Evolutionary conservation across 2,888 invertebrate species (phyloP), one percentile per base, ranked within the genome.

Genomic region (Cephus spinipes): DNA sequence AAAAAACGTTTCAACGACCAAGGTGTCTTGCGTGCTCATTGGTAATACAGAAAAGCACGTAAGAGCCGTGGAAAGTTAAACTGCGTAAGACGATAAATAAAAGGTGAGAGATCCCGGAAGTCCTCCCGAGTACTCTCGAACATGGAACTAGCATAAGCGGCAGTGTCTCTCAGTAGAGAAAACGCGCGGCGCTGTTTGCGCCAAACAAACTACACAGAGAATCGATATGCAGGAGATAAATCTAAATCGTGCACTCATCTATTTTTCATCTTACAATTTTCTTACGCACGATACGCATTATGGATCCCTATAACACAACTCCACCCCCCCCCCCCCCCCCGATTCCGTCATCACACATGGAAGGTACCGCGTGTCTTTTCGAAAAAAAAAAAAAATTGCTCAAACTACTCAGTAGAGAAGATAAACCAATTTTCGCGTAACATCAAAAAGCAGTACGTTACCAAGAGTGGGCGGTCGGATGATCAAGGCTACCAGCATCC

Each of bases 1-100:
- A 23, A 23, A 55, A 23, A 23, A 2, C 23, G 12, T 23, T 23
- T 9, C 23, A 55, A 23, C 55, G 55, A 1, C 55, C 23, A 55
- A 55, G 76, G 69, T 30, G 32, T 69, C 36, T 71, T 68, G 74
- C 73, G 69, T 35, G n/a, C 78, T 76, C 79, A 76, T 76, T 55
- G 68, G 55, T 31, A 73, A 55, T 55, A 55, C 55, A 55, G 55
- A 55, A 55, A 55, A 55, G 55, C 55, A 55, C 55, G 79, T 74
- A 76, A 75, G 84, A 85, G 85, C 84, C 83, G 84, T 81, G 85
- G 84, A 83, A 80, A 82, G 81, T 83, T 82, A 78, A 83, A 78
- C 82, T 81, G 83, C 86, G 83, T 82, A 83, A 82, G 85, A 83
- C 85, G 82, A 87, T 88, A 87, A 87, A 88, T 88, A 85, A 87